Conservation (phyloP, 2,888 invertebrate genomes). For the Orthosia gracilis region DNA sequence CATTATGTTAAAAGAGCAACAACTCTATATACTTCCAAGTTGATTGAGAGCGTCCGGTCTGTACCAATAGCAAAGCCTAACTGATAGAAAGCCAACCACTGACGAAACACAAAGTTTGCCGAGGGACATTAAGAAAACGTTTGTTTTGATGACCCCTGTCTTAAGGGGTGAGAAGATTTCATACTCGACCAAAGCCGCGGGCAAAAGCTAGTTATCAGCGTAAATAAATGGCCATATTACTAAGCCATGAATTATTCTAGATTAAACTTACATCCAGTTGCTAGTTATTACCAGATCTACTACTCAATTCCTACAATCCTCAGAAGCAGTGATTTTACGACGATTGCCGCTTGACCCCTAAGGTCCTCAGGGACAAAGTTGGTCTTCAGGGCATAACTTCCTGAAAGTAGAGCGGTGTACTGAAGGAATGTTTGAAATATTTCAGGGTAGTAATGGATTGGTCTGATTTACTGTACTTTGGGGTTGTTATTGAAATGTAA, state of each 20-base stretch:
- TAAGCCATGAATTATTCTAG: background rate
- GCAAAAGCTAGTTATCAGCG: too few species aligned
- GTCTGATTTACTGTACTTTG: conserved; percentile 28
- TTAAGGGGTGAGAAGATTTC: too few species aligned
- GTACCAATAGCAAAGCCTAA: too few species aligned
- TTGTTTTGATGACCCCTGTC: too few species aligned
- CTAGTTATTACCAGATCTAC: conserved; percentile 6
- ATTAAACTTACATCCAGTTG: background rate
- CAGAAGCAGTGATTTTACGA: conserved; percentile 28
- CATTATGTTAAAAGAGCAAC: too few species aligned
- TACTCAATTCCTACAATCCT: background rate
- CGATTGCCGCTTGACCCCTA: conserved; percentile 31
- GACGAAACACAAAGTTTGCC: too few species aligned
- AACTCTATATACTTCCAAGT: too few species aligned
- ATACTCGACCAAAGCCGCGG: too few species aligned
- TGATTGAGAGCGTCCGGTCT: too few species aligned
- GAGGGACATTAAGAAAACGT: too few species aligned
- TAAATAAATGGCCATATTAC: background rate
- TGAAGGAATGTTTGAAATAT: conserved; percentile 33
- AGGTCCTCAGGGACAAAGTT: conserved; percentile 20
- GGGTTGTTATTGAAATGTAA: background rate
- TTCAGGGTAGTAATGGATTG: conserved; percentile 26
- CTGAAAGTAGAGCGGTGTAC: conserved; percentile 24
- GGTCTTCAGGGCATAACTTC: conserved; percentile 22
- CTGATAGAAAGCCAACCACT: too few species aligned